phyloP scores from a whole-genome alignment of 2,113 vertebrate genomes.

The Podiceps cristatus region DNA sequence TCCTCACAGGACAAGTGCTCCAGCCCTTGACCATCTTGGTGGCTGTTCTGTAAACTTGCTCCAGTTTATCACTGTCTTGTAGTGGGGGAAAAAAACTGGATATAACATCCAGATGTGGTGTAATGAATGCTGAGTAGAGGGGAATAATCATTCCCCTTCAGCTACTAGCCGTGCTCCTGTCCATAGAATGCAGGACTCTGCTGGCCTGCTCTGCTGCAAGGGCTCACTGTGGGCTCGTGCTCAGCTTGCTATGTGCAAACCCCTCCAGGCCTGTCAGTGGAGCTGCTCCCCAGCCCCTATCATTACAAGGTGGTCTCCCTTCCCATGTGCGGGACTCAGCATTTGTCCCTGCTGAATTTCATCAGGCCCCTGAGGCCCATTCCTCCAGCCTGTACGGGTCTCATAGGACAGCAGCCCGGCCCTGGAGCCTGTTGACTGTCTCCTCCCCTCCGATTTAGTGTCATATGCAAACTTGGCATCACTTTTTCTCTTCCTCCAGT shows the following conservation, averaged over 20 bases:
- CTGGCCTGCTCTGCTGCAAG: background rate
- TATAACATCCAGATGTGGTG: background rate
- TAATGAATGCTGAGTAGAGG: background rate
- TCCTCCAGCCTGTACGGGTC: background rate
- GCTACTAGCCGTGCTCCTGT: background rate
- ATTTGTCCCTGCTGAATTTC: background rate
- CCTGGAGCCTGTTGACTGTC: background rate
- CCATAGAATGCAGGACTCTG: too few species aligned
- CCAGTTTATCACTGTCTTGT: background rate
- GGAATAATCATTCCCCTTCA: background rate
- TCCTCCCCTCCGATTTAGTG: background rate
- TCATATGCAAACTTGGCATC: background rate
- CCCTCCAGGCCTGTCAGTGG: background rate
- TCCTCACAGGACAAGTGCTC: background rate
- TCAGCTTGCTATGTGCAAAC: background rate
- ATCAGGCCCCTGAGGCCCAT: background rate
- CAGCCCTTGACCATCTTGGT: background rate
- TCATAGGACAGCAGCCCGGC: background rate
- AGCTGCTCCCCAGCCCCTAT: fast-evolving
- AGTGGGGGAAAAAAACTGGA: background rate
- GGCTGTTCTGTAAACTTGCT: background rate
- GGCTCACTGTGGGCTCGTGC: background rate
- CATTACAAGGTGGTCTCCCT: background rate
- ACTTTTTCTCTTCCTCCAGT: background rate
- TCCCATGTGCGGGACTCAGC: background rate